Conservation (phyloP, 2,888 invertebrate genomes). For the Matsumyia berberina region DNA sequence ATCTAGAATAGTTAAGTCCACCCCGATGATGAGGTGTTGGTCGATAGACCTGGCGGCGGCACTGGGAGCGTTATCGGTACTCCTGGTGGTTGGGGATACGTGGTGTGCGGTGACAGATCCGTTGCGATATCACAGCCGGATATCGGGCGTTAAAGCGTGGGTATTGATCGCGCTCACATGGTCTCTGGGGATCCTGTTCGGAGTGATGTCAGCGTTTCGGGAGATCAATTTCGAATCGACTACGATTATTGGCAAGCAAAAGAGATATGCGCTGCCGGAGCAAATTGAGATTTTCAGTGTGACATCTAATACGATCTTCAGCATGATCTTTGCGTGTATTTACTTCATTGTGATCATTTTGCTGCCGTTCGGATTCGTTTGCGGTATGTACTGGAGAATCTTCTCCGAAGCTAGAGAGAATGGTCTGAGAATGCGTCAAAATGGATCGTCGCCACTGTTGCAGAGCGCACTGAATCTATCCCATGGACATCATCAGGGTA, state of each 20-base stretch:
- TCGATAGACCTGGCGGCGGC: constrained; percentile 83
- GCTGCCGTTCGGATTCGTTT: constrained; percentile 84
- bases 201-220: constrained; percentile 83
- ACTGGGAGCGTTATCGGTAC: constrained; percentile 83
- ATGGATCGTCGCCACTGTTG: constrained; percentile 84
- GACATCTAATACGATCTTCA: constrained; percentile 80
- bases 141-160: constrained; percentile 84
- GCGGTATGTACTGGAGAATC: constrained; percentile 84
- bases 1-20: constrained; percentile 55
- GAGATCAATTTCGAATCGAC: constrained; percentile 82
- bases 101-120: constrained; percentile 87
- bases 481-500: constrained; percentile 77
- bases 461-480: constrained; percentile 84
- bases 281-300: constrained; percentile 55
- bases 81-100: constrained; percentile 85
- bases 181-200: constrained; percentile 83
- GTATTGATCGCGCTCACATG: constrained; percentile 84
- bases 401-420: constrained; percentile 84
- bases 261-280: constrained; percentile 73
- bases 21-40: constrained; percentile 81
- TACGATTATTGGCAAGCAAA: constrained; percentile 80
- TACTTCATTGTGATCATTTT: constrained; percentile 84
- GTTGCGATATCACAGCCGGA: constrained; percentile 86
- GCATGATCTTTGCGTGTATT: constrained; percentile 81
- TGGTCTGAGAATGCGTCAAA: constrained; percentile 84